Percentiles rank a stretch among this genome's conserved stretches.
Evolutionary conservation across 2,797 vertebrate species (phyloP).

Genomic region (Florisuga fusca): DNA sequence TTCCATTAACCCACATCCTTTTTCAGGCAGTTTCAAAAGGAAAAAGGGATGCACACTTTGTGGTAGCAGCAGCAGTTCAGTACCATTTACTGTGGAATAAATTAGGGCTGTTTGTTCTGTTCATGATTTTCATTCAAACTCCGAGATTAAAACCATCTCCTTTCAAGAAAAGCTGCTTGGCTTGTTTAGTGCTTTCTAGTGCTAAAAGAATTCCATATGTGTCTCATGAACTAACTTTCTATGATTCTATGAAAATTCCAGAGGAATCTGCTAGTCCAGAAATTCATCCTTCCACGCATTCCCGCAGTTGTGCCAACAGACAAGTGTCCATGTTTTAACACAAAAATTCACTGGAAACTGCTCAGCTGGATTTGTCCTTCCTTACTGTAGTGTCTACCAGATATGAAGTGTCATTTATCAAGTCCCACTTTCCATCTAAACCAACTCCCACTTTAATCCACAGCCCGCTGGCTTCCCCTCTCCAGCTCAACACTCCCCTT

Average conservation of each 20-base stretch:
- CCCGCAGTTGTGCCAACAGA: background rate
- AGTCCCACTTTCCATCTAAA: background rate
- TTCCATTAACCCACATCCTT: background rate
- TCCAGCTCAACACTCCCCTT: background rate
- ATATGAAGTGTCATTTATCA: background rate
- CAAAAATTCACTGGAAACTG: background rate
- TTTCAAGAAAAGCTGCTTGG: background rate
- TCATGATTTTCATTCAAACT: background rate
- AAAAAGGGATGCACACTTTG: background rate
- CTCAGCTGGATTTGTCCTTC: background rate
- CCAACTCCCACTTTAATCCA: background rate
- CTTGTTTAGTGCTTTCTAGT: background rate
- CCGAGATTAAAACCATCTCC: background rate
- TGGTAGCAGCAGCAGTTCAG: background rate
- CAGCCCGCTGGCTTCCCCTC: background rate
- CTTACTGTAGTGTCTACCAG: background rate
- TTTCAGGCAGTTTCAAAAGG: background rate
- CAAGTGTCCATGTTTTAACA: fast-evolving
- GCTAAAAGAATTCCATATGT: background rate
- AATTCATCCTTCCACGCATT: background rate
- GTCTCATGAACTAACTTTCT: background rate
- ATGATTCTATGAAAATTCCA: background rate
- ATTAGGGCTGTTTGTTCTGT: background rate
- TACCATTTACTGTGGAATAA: background rate
- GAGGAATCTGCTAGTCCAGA: background rate